A percentile compares a stretch with the other conserved stretches of the same genome.
Evolutionary conservation across 2,113 vertebrate genomes (phyloP).

Genomic region (Piprites chloris): DNA sequence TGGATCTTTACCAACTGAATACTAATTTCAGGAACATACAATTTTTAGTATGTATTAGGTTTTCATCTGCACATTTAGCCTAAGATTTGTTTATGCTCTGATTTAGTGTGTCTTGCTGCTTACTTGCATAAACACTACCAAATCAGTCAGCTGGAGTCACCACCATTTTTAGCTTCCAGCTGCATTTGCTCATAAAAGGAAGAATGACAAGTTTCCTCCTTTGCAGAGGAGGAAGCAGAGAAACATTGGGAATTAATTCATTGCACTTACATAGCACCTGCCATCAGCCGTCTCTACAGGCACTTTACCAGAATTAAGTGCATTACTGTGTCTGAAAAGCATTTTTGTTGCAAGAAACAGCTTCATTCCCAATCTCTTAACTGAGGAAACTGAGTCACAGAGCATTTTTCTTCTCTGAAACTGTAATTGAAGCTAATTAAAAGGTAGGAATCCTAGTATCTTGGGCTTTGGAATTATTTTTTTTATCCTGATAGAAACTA

Average conservation of each 20-base stretch:
- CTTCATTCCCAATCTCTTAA: not conserved
- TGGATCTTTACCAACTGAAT: not conserved
- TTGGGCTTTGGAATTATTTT: not conserved
- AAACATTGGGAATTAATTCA: not conserved
- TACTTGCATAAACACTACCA: slow-evolving; percentile 23
- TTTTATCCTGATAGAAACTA: not conserved
- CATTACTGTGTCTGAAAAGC: not conserved
- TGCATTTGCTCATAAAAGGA: slow-evolving; percentile 26
- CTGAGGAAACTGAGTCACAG: not conserved
- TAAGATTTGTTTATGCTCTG: slow-evolving; percentile 30
- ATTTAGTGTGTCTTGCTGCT: slow-evolving; percentile 40
- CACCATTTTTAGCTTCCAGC: not conserved
- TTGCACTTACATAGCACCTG: not conserved
- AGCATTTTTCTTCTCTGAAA: not conserved
- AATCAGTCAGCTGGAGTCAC: slow-evolving; percentile 34
- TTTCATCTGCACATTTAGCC: slow-evolving; percentile 15
- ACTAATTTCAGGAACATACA: not conserved
- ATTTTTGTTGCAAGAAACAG: not conserved
- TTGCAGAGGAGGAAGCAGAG: not conserved
- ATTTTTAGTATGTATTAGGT: not conserved
- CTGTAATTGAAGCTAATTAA: not conserved
- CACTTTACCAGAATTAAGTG: not conserved
- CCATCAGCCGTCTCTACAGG: not conserved
- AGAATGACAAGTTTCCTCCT: slow-evolving; percentile 6
- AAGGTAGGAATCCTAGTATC: not conserved